Percentiles rank a stretch among this genome's conserved stretches.
phyloP scores from a whole-genome alignment of 2,113 vertebrate species.

The Saccopteryx leptura region DNA sequence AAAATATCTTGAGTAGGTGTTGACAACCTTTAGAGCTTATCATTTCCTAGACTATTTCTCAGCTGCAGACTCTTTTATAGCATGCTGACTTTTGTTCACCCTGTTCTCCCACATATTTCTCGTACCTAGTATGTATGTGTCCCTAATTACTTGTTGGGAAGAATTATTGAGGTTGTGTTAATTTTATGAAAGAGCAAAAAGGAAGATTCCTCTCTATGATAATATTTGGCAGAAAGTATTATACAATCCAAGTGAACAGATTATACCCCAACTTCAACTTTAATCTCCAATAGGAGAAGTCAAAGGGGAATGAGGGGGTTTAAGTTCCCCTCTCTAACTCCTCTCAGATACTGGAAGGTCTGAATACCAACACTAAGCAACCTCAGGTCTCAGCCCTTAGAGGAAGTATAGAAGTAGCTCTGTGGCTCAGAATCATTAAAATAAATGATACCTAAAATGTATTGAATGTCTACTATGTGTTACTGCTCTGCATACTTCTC shows the following conservation, averaged over 20 bases:
- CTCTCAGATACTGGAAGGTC: background rate
- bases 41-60: constrained; percentile 9
- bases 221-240: constrained; percentile 15
- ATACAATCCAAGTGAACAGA: background rate
- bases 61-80: background rate
- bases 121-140: background rate
- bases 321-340: background rate
- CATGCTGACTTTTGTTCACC: background rate
- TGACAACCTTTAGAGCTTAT: background rate
- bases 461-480: background rate
- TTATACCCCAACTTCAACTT: background rate
- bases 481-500: background rate
- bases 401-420: background rate
- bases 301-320: background rate
- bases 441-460: background rate
- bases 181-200: constrained; percentile 14
- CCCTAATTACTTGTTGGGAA: background rate
- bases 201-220: background rate
- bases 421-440: background rate
- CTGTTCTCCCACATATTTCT: background rate
- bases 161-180: constrained; percentile 1
- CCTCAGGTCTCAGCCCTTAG: background rate
- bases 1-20: constrained; percentile 11
- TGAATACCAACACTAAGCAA: background rate
- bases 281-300: background rate